Evolutionary conservation across 2,888 invertebrate genomes (phyloP), one percentile per base, ranked within the genome.

Genomic region (Hedychridium roseum): DNA sequence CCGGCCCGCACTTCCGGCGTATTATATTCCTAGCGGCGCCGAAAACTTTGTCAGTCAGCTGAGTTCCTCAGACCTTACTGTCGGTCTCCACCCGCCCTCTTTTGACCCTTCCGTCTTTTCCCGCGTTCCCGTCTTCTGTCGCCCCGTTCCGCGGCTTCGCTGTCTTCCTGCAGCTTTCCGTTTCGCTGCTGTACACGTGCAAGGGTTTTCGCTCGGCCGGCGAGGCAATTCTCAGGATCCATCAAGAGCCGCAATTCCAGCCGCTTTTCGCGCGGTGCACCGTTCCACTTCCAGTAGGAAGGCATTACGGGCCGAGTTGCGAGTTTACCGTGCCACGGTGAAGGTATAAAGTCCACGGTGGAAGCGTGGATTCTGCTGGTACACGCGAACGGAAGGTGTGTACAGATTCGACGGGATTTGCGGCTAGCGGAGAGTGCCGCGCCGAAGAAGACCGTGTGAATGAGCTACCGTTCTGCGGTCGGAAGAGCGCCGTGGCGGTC

Each of bases 381-480:
- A 50, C 53, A 26, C 36, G 35, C 48, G 43, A 36, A 28, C 46
- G 31, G 18, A 26, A 31, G n/a, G 17, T 23, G 21, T 28, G 36
- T 21, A 35, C 18, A 15, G 18, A n/a, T 9, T 4, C 18, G 16
- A 16, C 31, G 12, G 15, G 6, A 2, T n/a, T n/a, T n/a, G n/a
- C n/a, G n/a, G n/a, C n/a, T n/a, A n/a, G n/a, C n/a, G n/a, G n/a
- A n/a, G n/a, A n/a, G n/a, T n/a, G n/a, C n/a, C n/a, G n/a, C 26
- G 50, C 47, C 42, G 45, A 43, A 52, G 55, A 44, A 54, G 60
- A 66, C 53, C 70, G 72, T 72, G 72, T 64, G 72, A 72, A 72
- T 72, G 71, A 69, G 71, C 71, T 72, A 72, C 72, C 68, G 72
- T 72, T 70, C 66, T 70, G 71, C 57, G 72, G 72, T 71, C 61